phyloP scores from a whole-genome alignment of 1,140 invertebrate genomes.

The Temnothorax nylanderi region DNA sequence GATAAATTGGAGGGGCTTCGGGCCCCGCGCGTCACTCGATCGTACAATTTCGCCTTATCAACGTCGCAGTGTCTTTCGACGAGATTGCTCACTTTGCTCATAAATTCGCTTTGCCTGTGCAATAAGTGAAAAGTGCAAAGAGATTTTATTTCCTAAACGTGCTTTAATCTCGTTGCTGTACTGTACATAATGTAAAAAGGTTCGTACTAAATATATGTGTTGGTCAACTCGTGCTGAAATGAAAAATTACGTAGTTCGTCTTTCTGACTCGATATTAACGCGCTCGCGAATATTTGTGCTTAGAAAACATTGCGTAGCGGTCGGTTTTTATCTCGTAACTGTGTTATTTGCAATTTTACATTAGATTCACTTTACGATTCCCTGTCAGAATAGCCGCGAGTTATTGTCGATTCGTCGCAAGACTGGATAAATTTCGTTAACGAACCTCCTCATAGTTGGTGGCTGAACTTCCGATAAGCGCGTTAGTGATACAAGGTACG shows the following conservation, averaged over 20 bases:
- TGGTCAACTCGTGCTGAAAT: background rate
- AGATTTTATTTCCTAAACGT: background rate
- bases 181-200: background rate
- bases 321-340: background rate
- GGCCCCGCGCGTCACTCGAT: background rate
- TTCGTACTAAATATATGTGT: background rate
- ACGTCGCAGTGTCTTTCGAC: background rate
- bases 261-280: background rate
- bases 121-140: background rate
- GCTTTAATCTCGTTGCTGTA: background rate
- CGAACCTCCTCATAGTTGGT: slow-evolving; percentile 18
- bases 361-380: background rate
- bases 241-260: background rate
- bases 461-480: slow-evolving; percentile 20
- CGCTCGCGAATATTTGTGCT: background rate
- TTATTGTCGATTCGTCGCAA: slow-evolving; percentile 33
- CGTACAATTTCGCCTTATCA: background rate
- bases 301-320: background rate
- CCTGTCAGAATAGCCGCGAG: background rate
- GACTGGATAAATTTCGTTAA: slow-evolving; percentile 38
- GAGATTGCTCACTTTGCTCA: background rate
- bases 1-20: background rate
- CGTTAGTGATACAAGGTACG: slow-evolving; percentile 25
- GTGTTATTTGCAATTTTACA: slow-evolving; percentile 18
- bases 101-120: background rate